These are phyloP conservation scores for Beris morrisii DNA, from an alignment of 2,888 invertebrate genomes.

Conservation along the genomic window DNA sequence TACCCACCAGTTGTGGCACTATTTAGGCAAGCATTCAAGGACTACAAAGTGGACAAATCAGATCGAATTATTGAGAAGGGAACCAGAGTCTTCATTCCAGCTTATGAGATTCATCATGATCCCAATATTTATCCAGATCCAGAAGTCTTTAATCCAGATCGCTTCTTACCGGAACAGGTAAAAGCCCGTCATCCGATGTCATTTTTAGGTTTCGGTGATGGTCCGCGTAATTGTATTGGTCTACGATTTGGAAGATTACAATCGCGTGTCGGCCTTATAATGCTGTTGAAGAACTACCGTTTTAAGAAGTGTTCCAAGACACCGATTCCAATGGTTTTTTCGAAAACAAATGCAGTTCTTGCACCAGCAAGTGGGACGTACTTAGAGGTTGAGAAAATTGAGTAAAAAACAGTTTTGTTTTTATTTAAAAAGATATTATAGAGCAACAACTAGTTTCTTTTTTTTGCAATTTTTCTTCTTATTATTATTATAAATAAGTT, in stretches of 20 bases:
- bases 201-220: constrained; percentile 56
- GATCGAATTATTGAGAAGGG: constrained; percentile 58
- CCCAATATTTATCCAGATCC: constrained; percentile 64
- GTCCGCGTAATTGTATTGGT: constrained; percentile 55
- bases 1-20: constrained; percentile 59
- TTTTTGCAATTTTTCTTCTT: neutral
- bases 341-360: constrained; percentile 40
- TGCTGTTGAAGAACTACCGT: constrained; percentile 33
- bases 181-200: constrained; percentile 51
- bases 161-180: constrained; percentile 61
- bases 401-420: neutral
- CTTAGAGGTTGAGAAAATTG: constrained; percentile 33
- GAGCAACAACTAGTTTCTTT: constrained; percentile 5
- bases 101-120: constrained; percentile 64
- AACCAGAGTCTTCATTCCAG: constrained; percentile 60
- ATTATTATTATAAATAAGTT: neutral
- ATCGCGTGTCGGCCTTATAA: constrained; percentile 37
- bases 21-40: constrained; percentile 56
- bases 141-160: constrained; percentile 63
- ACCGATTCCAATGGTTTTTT: constrained; percentile 41
- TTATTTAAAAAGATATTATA: neutral
- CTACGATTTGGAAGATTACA: constrained; percentile 51
- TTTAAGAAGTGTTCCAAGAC: constrained; percentile 29
- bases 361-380: constrained; percentile 44
- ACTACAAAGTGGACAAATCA: constrained; percentile 56